Evolutionary conservation across 2,113 vertebrate genomes (phyloP).

Genomic region (Mobula birostris): DNA sequence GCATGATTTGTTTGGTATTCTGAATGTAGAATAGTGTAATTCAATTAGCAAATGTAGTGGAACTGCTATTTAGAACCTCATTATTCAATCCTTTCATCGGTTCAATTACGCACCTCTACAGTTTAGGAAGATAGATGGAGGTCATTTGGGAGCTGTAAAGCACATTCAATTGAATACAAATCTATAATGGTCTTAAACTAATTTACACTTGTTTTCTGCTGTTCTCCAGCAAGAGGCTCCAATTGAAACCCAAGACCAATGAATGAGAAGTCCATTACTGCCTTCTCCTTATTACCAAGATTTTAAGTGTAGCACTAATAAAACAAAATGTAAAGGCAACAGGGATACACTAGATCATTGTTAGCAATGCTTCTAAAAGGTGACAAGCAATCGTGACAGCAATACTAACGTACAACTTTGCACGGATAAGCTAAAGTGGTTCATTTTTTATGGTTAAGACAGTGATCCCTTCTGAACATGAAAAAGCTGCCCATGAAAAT

Average conservation of each 20-base stretch:
- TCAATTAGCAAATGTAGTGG: slow-evolving; percentile 36
- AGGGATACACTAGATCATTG: not conserved
- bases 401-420: not conserved
- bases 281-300: slow-evolving; percentile 45
- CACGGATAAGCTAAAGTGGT: not conserved
- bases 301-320: slow-evolving; percentile 57
- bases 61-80: slow-evolving; percentile 57
- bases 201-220: slow-evolving; percentile 66
- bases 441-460: not conserved
- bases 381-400: not conserved
- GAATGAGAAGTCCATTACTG: slow-evolving; percentile 57
- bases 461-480: no score
- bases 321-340: slow-evolving; percentile 41
- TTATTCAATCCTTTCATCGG: slow-evolving; percentile 70
- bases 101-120: slow-evolving; percentile 70
- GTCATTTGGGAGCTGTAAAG: slow-evolving; percentile 70
- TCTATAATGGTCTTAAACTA: slow-evolving; percentile 66
- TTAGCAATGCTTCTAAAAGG: not conserved
- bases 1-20: slow-evolving; percentile 60
- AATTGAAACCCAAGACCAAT: slow-evolving; percentile 57
- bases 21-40: not conserved
- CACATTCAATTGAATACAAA: slow-evolving; percentile 61
- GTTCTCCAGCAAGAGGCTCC: slow-evolving; percentile 56
- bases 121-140: slow-evolving; percentile 73
- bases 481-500: no score